A percentile compares a stretch with the other conserved stretches of the same genome.
Conservation (phyloP, 2,113 vertebrate species). For the Pedionomus torquatus region DNA sequence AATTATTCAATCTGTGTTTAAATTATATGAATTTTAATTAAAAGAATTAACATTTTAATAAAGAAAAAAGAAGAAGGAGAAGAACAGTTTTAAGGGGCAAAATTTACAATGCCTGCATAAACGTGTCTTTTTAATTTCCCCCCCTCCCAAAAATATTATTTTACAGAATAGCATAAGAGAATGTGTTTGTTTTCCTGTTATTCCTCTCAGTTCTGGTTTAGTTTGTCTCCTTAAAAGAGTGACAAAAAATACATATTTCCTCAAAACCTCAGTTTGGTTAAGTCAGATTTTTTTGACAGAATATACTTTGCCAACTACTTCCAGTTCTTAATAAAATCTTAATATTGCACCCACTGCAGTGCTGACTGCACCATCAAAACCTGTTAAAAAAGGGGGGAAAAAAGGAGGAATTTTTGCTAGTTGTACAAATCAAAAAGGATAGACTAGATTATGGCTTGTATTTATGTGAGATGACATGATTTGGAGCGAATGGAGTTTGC, state of each 20-base stretch:
- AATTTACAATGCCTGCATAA: background rate
- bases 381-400: accelerated
- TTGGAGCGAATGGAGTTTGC: background rate
- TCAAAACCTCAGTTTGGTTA: background rate
- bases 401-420: background rate
- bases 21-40: background rate
- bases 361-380: background rate
- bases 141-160: background rate
- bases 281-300: background rate
- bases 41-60: background rate
- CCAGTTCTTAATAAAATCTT: background rate
- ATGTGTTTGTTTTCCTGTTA: background rate
- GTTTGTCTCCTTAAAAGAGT: background rate
- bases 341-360: background rate
- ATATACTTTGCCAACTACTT: background rate
- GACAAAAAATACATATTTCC: background rate
- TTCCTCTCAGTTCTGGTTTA: background rate
- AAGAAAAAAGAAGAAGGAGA: background rate
- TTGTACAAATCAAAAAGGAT: background rate
- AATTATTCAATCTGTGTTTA: background rate
- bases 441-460: background rate
- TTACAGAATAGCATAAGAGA: background rate
- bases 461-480: background rate
- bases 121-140: background rate
- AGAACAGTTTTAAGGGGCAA: background rate